These are phyloP conservation scores for Grammomys dolichurus DNA, from an alignment of 2,113 vertebrate genomes.

Conservation along the genomic window DNA sequence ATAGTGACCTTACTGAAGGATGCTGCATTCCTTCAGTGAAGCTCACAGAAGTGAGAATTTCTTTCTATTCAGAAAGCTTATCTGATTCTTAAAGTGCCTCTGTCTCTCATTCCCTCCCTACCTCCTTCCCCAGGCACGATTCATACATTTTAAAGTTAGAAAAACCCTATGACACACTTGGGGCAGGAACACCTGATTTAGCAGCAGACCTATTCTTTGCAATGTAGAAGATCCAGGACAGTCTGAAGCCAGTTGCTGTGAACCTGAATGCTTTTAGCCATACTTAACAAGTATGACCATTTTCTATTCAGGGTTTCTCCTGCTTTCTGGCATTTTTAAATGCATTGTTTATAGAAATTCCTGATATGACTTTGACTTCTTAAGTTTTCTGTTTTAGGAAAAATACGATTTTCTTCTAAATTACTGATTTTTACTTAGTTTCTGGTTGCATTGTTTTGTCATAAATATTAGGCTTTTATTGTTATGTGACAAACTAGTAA, in stretches of 20 bases:
- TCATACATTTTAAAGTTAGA: slow-evolving; percentile 11
- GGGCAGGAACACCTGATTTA: not conserved
- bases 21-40: slow-evolving; percentile 8
- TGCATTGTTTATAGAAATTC: slow-evolving; percentile 21
- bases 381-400: slow-evolving; percentile 51
- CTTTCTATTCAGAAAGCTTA: not conserved
- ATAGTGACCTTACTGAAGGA: not conserved
- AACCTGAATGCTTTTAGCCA: slow-evolving; percentile 35
- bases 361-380: not conserved
- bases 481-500: not conserved
- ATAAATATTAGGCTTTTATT: slow-evolving; percentile 32
- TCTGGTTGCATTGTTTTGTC: not conserved
- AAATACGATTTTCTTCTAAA: slow-evolving; percentile 29
- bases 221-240: slow-evolving; percentile 27
- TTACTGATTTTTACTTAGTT: slow-evolving; percentile 49
- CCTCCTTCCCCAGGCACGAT: not conserved
- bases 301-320: slow-evolving; percentile 38
- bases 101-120: not conserved
- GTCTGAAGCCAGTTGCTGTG: slow-evolving; percentile 52
- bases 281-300: not conserved
- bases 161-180: not conserved
- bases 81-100: not conserved
- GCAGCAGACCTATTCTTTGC: not conserved
- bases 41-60: not conserved
- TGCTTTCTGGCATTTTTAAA: slow-evolving; percentile 49